Percentiles rank a stretch among this genome's conserved stretches.
phyloP scores from a whole-genome alignment of 1,140 invertebrate genomes.

The Caenorhabditis briggsae region DNA sequence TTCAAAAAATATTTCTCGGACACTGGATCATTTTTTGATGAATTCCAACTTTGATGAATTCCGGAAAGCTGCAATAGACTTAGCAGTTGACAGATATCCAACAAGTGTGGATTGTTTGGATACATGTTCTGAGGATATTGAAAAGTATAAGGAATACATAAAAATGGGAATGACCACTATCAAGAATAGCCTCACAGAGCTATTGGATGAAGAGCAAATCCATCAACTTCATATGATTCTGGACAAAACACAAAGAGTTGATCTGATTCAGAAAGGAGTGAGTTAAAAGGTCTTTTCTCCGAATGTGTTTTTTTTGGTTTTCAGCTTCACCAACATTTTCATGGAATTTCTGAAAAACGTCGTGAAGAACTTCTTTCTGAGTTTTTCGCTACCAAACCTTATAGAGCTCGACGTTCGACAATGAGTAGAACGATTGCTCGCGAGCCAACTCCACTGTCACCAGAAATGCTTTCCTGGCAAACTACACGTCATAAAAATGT shows the following conservation, averaged over 20 bases:
- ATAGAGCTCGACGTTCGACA: conserved; percentile 18
- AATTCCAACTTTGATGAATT: conserved; percentile 52
- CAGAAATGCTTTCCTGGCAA: conserved; percentile 35
- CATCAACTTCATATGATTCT: conserved; percentile 32
- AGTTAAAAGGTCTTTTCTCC: neutral
- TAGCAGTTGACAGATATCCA: conserved; percentile 35
- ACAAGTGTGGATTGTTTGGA: conserved; percentile 46
- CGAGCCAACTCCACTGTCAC: neutral
- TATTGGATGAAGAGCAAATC: conserved; percentile 44
- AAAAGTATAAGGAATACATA: conserved; percentile 10
- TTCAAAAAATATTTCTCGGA: neutral
- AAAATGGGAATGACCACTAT: neutral
- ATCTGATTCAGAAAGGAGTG: conserved; percentile 47
- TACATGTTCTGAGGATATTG: neutral
- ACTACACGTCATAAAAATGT: conserved; percentile 21
- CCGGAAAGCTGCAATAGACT: conserved; percentile 14
- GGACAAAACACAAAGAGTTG: conserved; percentile 10
- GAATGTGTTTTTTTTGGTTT: neutral
- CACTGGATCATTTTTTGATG: conserved; percentile 39
- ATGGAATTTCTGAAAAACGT: conserved; percentile 49
- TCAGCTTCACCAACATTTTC: conserved; percentile 27
- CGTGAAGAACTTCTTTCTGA: conserved; percentile 39
- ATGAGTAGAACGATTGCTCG: conserved; percentile 13
- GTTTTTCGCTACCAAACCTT: conserved; percentile 39
- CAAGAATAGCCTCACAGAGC: conserved; percentile 9